Conservation (phyloP, 2,797 vertebrate species). For the Enteromius treurensis region DNA sequence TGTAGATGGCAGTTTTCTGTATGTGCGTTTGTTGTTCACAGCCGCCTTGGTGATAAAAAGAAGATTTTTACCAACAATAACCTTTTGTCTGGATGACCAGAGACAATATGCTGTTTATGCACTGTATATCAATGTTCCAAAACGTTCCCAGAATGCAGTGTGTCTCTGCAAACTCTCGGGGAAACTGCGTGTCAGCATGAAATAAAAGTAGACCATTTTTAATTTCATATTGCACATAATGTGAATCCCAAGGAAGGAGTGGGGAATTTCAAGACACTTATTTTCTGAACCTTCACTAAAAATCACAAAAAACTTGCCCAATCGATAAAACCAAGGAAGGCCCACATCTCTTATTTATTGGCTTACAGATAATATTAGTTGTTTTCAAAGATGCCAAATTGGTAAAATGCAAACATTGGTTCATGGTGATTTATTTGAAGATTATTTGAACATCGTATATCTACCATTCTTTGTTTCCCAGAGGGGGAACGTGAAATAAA, state of each 20-base stretch:
- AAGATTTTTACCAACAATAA: slow-evolving; percentile 35
- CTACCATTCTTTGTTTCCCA: neutral
- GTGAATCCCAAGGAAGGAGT: no score
- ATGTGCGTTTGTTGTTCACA: slow-evolving; percentile 58
- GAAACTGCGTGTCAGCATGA: neutral
- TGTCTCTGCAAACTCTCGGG: neutral
- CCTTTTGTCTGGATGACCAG: slow-evolving; percentile 16
- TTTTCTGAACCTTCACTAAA: neutral
- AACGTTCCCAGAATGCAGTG: slow-evolving; percentile 5
- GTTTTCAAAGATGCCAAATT: neutral
- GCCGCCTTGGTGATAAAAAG: slow-evolving; percentile 44
- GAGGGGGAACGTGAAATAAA: neutral
- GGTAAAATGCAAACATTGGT: neutral
- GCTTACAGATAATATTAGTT: neutral
- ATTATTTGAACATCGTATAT: neutral
- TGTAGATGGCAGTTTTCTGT: slow-evolving; percentile 57
- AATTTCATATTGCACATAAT: neutral
- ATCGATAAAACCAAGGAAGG: neutral
- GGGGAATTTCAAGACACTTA: neutral
- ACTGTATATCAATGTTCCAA: slow-evolving; percentile 13
- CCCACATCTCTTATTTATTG: neutral
- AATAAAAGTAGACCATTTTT: neutral
- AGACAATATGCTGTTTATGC: neutral
- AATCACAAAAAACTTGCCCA: neutral
- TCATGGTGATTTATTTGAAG: neutral